Conservation (phyloP, 1,140 invertebrate genomes). For the Diploscapter pachys region DNA sequence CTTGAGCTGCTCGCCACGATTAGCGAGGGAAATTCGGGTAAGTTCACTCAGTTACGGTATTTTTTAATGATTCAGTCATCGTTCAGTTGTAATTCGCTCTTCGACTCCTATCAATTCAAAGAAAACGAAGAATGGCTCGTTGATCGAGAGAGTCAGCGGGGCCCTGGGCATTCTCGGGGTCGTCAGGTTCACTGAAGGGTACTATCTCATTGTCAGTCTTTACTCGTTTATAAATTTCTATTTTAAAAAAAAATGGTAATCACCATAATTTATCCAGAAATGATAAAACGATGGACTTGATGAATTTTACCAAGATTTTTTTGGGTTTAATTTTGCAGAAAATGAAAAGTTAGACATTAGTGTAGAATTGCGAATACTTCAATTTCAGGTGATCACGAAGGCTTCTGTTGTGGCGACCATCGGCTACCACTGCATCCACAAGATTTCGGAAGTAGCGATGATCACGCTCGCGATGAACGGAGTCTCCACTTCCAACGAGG, state of each 20-base stretch:
- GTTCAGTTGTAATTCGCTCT: conserved; percentile 23
- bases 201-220: conserved; percentile 51
- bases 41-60: neutral
- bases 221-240: neutral
- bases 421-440: conserved; percentile 53
- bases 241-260: too few species aligned
- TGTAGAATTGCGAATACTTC: too few species aligned
- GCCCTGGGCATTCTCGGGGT: conserved; percentile 55
- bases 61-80: neutral
- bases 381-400: conserved; percentile 50
- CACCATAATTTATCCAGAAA: too few species aligned
- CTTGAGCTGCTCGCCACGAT: conserved; percentile 52
- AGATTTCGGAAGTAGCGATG: conserved; percentile 57
- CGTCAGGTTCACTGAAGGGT: conserved; percentile 54
- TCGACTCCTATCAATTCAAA: conserved; percentile 6
- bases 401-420: conserved; percentile 47
- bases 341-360: too few species aligned
- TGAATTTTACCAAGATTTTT: too few species aligned
- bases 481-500: conserved; percentile 41
- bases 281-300: too few species aligned
- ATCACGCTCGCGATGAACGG: conserved; percentile 48
- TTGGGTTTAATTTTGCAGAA: too few species aligned
- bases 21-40: conserved; percentile 53
- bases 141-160: conserved; percentile 50
- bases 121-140: conserved; percentile 31